phyloP scores from a whole-genome alignment of 2,888 invertebrate genomes.

The Raillietiella orientalis region DNA sequence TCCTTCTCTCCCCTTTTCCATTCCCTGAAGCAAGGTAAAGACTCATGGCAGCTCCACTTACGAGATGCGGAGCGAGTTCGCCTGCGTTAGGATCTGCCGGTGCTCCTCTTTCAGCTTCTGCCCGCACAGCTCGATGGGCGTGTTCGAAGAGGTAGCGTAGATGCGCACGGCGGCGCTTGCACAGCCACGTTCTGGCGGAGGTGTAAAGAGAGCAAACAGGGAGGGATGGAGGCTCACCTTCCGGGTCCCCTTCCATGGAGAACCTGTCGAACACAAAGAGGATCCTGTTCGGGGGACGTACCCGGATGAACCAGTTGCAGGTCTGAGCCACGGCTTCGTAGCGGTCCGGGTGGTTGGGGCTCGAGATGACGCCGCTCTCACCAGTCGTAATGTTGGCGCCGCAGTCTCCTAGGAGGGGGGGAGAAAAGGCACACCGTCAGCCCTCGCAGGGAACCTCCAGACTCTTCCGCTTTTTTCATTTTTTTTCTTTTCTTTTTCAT shows the following conservation, averaged over 20 bases:
- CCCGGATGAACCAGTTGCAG: conserved; percentile 88
- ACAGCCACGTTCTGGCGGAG: conserved; percentile 39
- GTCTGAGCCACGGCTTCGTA: conserved; percentile 45
- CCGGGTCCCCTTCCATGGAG: conserved; percentile 70
- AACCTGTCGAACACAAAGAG: conserved; percentile 70
- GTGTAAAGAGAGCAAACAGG: conserved; percentile 1
- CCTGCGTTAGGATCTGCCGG: conserved; percentile 55
- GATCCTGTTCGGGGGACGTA: conserved; percentile 49
- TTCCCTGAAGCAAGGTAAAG: no score
- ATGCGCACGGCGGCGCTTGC: conserved; percentile 63
- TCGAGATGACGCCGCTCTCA: conserved; percentile 29
- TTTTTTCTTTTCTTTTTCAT: no score
- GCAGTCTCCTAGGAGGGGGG: conserved; percentile 25
- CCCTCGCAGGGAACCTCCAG: conserved; percentile 56
- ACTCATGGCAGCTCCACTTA: no score
- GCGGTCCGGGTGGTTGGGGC: conserved; percentile 63
- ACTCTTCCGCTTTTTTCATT: no score
- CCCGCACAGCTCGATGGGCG: conserved; percentile 63
- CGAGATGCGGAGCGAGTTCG: conserved; percentile 17
- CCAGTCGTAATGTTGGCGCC: conserved; percentile 41
- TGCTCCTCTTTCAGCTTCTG: conserved; percentile 37
- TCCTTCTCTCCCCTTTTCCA: no score
- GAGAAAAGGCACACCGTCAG: conserved; percentile 9
- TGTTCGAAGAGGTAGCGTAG: conserved; percentile 47
- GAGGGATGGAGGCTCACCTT: conserved; percentile 20